Evolutionary conservation across 2,888 invertebrate genomes (phyloP).

Genomic region (Atethmia centrago): DNA sequence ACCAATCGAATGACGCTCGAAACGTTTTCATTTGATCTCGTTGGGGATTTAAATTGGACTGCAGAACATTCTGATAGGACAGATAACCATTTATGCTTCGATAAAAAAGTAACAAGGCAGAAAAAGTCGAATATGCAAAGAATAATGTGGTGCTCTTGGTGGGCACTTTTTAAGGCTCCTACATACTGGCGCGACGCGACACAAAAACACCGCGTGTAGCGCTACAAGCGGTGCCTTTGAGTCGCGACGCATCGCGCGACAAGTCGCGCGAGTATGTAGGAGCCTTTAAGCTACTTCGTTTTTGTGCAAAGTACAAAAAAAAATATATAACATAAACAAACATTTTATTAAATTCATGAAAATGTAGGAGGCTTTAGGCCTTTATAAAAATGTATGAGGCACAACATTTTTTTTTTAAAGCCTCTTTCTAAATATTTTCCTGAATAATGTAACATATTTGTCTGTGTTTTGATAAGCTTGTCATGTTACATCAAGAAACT

Average conservation of each 20-base stretch:
- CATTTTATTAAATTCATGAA: too few species aligned
- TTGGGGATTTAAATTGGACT: conserved; percentile 71
- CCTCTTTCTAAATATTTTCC: not conserved
- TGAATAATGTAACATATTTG: not conserved
- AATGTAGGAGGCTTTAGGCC: too few species aligned
- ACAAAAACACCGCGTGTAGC: too few species aligned
- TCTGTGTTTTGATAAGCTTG: not conserved
- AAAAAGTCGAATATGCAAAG: conserved; percentile 7
- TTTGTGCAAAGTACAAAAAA: not conserved
- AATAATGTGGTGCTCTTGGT: not conserved
- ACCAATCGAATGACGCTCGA: conserved; percentile 70
- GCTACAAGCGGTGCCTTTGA: too few species aligned
- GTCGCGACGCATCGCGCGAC: too few species aligned
- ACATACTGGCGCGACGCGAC: too few species aligned
- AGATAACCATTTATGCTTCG: conserved; percentile 51
- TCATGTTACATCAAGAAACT: not conserved
- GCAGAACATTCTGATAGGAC: conserved; percentile 57
- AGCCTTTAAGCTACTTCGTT: not conserved
- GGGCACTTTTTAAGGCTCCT: not conserved
- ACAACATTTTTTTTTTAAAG: not conserved
- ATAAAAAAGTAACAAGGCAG: conserved; percentile 38
- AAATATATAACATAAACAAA: too few species aligned
- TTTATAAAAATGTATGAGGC: too few species aligned
- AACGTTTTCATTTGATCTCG: conserved; percentile 73
- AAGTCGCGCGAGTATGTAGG: too few species aligned